Percentiles rank a stretch among this genome's conserved stretches.
Evolutionary conservation across 2,888 invertebrate genomes (phyloP).

Genomic region (Neoitamus cyanurus): DNA sequence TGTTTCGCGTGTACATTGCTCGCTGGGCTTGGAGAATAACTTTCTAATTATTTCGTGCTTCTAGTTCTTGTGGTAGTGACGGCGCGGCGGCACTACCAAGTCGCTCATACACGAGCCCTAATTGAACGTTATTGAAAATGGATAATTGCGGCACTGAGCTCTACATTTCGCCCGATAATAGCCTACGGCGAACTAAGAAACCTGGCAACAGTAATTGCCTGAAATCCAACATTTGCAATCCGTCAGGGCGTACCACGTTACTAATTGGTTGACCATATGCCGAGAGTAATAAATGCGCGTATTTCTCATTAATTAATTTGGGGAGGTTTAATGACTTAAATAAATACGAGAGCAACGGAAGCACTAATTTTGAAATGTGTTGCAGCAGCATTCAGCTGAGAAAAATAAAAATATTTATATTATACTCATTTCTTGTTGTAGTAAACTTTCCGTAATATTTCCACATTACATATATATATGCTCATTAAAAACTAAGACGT

Average conservation of each 20-base stretch:
- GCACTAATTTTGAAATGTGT: no score
- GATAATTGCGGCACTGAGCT: neutral
- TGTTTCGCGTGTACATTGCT: neutral
- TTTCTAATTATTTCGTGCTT: neutral
- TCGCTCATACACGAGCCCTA: neutral
- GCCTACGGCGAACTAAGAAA: neutral
- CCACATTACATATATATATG: no score
- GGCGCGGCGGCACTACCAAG: neutral
- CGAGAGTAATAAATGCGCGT: neutral
- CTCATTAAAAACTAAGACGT: no score
- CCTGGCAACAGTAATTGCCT: neutral
- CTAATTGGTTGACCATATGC: neutral
- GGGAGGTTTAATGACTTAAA: neutral
- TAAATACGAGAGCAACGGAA: neutral
- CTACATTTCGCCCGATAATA: neutral
- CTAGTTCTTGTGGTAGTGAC: neutral
- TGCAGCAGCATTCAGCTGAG: no score
- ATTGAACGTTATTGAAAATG: constrained; percentile 1
- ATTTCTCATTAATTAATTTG: neutral
- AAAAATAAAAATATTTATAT: no score
- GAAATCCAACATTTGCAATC: neutral
- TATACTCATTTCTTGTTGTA: no score
- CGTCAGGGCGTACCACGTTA: neutral
- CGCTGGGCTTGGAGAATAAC: neutral
- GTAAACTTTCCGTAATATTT: no score